phyloP scores from a whole-genome alignment of 2,113 vertebrate species.

The crab-eating macaque (Macaca fascicularis) region T2T-MFA8v1.1 NC_088385.1:130126501-130127000 shows the following conservation, averaged over 20 bases:
- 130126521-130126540: background rate
- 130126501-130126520: background rate
- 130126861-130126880: background rate
- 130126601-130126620: background rate
- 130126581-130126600: background rate
- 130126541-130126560: background rate
- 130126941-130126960: constrained; percentile 95
- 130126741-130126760: accelerated
- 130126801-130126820: no score
- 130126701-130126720: background rate
- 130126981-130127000: constrained; percentile 94
- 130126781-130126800: background rate
- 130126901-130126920: constrained; percentile 89
- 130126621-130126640: background rate
- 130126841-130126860: background rate
- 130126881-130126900: background rate
- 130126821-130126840: no score
- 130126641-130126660: background rate
- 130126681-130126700: background rate
- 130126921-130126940: constrained; percentile 98
- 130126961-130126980: constrained; percentile 99
- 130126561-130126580: background rate
- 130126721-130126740: no score
- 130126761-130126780: no score
- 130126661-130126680: background rate